Evolutionary conservation across 2,888 invertebrate species (phyloP).

Genomic region (Amphiduros pacificus): DNA sequence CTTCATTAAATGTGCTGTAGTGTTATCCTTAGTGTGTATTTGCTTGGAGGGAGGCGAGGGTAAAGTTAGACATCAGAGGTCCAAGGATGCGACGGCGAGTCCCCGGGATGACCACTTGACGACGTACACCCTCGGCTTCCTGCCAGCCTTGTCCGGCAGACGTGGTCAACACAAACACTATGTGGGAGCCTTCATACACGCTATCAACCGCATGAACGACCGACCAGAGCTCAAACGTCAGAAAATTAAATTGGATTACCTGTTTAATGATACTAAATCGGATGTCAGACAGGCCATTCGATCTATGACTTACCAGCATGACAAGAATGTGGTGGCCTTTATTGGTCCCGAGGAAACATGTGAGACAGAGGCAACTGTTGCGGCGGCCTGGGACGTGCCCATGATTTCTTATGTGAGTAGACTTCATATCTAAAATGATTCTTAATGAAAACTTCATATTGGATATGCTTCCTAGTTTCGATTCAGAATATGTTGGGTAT

Average conservation of each 20-base stretch:
- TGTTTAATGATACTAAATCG: not conserved
- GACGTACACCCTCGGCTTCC: not conserved
- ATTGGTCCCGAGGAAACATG: constrained; percentile 94
- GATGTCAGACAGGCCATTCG: not conserved
- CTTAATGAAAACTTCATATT: no score
- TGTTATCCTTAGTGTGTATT: no score
- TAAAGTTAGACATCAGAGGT: no score
- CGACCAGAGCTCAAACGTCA: not conserved
- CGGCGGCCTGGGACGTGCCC: constrained; percentile 88
- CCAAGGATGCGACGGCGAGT: no score
- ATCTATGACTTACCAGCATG: not conserved
- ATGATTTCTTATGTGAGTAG: constrained; percentile 94
- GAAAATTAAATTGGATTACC: not conserved
- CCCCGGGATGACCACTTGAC: no score
- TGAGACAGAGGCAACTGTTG: constrained; percentile 86
- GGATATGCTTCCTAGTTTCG: no score
- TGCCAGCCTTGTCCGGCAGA: not conserved
- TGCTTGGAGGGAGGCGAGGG: no score
- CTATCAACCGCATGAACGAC: not conserved
- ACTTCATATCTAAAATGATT: not conserved
- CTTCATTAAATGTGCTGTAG: no score
- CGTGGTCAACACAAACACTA: not conserved
- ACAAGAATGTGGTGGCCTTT: constrained; percentile 78
- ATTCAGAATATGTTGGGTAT: no score
- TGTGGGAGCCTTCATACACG: not conserved